Evolutionary conservation across 2,113 vertebrate genomes (phyloP), one percentile per base, ranked within the genome.

Genomic region (Caranx ignobilis): DNA sequence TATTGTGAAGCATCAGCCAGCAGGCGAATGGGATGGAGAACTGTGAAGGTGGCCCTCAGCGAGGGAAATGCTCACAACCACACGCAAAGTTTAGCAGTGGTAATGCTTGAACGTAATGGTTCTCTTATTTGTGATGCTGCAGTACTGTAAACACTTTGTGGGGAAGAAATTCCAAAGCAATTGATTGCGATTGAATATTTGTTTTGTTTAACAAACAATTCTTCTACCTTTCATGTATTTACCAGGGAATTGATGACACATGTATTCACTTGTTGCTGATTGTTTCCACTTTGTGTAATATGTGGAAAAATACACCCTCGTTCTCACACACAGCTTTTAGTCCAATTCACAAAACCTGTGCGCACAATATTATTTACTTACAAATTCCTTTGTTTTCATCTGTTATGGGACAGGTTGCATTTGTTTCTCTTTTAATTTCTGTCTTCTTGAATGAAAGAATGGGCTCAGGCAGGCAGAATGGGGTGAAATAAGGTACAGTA

Each of bases 81-180:
- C 69, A 71, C 77, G 67, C 72, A 78, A 82, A 84, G 77, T 69
- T 79, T 84, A 80, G 74, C 70, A 59, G 89, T 74, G 74, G 83
- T 84, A 72, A 83, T 72, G 65, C 88, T 92, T 91, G 81, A 90
- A 92, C 84, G 86, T 86, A 92, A 39, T 71, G 85, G 35, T 86
- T 89, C 59, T 88, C 83, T 84, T 61, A 75, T 89, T 85, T 77
- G 85, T 85, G 87, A 91, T 88, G 89, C 84, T 91, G 77, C 88
- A 91, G 94, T 91, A 92, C 92, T 94, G 92, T 90, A 93, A 91
- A 92, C 87, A 88, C 77, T 91, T 50, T n/a, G 75, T 70, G 69
- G 77, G 79, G 77, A 71, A 77, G 21, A 75, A 76, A 84, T 32
- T 83, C 69, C 76, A 91, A 92, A 90, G 65, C 62, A 68, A 48